phyloP scores from a whole-genome alignment of 2,888 invertebrate genomes.

The Amaurobius ferox region DNA sequence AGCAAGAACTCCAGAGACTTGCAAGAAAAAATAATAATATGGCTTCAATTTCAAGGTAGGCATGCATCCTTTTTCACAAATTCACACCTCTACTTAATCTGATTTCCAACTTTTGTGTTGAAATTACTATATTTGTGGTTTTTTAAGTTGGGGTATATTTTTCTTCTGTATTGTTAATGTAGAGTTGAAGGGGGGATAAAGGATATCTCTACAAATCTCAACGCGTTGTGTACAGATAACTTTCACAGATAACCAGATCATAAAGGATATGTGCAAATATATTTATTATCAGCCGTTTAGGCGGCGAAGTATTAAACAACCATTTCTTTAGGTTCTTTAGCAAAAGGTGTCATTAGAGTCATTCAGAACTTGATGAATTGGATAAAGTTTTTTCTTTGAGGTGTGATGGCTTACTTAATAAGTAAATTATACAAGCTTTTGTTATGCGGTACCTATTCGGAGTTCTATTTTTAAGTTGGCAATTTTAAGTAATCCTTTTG shows the following conservation, averaged over 20 bases:
- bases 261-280: neutral
- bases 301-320: neutral
- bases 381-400: too few relatives aligned
- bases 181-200: neutral
- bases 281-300: neutral
- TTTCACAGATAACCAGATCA: neutral
- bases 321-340: neutral
- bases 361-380: neutral
- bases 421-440: too few relatives aligned
- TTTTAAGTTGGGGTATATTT: neutral
- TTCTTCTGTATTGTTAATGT: neutral
- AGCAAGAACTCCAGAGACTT: too few relatives aligned
- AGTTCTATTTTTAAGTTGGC: too few relatives aligned
- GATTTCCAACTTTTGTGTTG: neutral
- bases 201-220: neutral
- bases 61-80: neutral
- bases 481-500: too few relatives aligned
- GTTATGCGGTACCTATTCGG: too few relatives aligned
- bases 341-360: neutral
- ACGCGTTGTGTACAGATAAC: neutral
- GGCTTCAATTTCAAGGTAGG: too few relatives aligned
- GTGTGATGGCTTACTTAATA: too few relatives aligned
- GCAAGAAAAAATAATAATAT: too few relatives aligned
- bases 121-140: neutral
- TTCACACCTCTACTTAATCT: slow-evolving; percentile 5